Evolutionary conservation across 1,140 invertebrate species (phyloP).

Genomic region (Brachionus koreanus): DNA sequence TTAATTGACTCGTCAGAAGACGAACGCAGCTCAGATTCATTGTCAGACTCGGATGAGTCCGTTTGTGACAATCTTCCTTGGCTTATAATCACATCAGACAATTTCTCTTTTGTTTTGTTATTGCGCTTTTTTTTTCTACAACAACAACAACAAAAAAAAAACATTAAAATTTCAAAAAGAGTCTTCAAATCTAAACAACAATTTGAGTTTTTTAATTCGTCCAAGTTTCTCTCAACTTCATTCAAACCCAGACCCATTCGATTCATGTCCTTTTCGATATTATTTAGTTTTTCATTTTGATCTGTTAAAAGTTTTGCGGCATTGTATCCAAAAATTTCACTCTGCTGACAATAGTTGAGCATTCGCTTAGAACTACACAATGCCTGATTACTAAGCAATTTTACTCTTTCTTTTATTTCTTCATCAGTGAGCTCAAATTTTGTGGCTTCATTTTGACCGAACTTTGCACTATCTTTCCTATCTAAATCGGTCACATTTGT

Average conservation of each 20-base stretch:
- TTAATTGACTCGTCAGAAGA: not conserved
- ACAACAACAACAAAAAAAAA: not conserved
- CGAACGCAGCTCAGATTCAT: not conserved
- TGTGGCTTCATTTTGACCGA: not conserved
- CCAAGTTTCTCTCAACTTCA: slow-evolving; percentile 25
- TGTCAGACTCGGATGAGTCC: not conserved
- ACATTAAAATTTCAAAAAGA: not conserved
- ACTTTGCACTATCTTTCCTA: not conserved
- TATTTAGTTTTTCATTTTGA: slow-evolving; percentile 6
- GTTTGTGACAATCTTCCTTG: not conserved
- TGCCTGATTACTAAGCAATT: not conserved
- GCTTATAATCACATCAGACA: not conserved
- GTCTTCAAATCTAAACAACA: not conserved
- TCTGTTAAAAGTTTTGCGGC: not conserved
- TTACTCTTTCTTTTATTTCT: not conserved
- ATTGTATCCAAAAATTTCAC: slow-evolving; percentile 15
- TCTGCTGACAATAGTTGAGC: slow-evolving; percentile 13
- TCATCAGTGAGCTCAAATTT: slow-evolving; percentile 4
- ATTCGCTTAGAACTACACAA: slow-evolving; percentile 21
- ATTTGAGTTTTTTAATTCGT: slow-evolving; percentile 1
- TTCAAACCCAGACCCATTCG: not conserved
- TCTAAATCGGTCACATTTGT: not conserved
- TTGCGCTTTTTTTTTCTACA: not conserved
- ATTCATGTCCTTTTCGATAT: not conserved
- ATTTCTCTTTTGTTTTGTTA: not conserved